Evolutionary conservation across 2,113 vertebrate species (phyloP), one percentile per base, ranked within the genome.

Genomic region (Brachypteracias leptosomus): DNA sequence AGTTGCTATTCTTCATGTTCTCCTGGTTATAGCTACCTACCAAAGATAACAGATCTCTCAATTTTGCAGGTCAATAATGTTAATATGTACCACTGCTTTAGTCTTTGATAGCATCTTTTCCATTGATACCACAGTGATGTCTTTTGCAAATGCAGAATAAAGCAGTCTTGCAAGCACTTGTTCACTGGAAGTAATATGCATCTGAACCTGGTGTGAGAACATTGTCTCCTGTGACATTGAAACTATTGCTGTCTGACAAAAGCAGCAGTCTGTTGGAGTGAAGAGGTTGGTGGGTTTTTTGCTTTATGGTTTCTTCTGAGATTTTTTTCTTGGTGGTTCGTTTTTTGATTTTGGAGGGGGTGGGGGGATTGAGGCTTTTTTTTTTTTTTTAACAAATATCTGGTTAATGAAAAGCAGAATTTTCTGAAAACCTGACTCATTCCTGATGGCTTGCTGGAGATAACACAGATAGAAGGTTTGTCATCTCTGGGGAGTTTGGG

Each of bases 111-210:
- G 2, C 11, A 28, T 71, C 42, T 90, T 91, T 92, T 89, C 38
- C 31, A 22, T 11, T 85, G 71, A 61, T 74, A 42, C 25, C 26
- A 63, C 55, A 67, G 15, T 15, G 20, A 63, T 9, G 6, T 28
- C 25, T 81, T 92, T 71, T 87, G 54, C 66, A 88, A 93, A 65
- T 25, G 26, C 19, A 70, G 44, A 88, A 63, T 44, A 38, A 29
- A 36, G 24, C 54, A 46, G 10, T 31, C 49, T 78, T 46, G 14
- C 44, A 52, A 85, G 13, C 20, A 25, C 8, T 88, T 82, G 14
- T n/a, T 78, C 57, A 52, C 16, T 57, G 21, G 25, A 17, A 66
- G 47, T 29, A n/a, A 13, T 42, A 54, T 58, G 26, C 44, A 40
- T 73, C 33, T 76, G 63, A 73, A 70, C 40, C 15, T 54, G 54